Conservation (phyloP, 2,113 vertebrate genomes). For the Ramphastos sulfuratus region DNA sequence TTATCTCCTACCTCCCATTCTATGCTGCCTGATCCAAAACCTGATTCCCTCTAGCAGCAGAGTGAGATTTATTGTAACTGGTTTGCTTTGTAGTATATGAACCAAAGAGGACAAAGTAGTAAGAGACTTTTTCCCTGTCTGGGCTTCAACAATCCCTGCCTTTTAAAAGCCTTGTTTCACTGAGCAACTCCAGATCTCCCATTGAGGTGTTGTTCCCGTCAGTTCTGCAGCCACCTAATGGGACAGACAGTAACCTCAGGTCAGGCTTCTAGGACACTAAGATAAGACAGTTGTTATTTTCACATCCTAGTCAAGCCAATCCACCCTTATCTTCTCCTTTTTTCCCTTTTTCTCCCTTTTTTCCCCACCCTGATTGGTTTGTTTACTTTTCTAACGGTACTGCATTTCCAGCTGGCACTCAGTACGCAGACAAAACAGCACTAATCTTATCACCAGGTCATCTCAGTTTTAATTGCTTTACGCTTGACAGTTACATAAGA, state of each 20-base stretch:
- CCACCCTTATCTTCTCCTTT: neutral
- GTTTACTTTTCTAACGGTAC: slow-evolving; percentile 2
- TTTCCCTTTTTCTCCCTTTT: neutral
- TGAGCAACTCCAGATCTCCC: neutral
- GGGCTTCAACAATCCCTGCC: neutral
- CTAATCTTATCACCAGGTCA: neutral
- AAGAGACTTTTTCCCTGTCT: neutral
- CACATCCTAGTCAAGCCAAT: neutral
- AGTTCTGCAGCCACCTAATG: neutral
- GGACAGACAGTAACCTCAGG: neutral
- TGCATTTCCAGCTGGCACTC: neutral
- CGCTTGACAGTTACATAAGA: neutral
- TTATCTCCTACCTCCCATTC: neutral
- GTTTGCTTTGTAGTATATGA: neutral
- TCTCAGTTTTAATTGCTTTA: slow-evolving; percentile 32
- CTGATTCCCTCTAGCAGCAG: neutral
- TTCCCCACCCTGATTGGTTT: neutral
- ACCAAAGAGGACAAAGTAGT: neutral
- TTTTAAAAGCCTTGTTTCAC: neutral
- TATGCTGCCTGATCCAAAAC: neutral
- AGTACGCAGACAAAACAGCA: neutral
- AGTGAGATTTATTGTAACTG: neutral
- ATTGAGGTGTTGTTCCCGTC: neutral
- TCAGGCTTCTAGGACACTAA: neutral
- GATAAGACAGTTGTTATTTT: slow-evolving; percentile 4